A percentile compares a stretch with the other conserved stretches of the same genome.
These are phyloP conservation scores for Pseudochirops cupreus DNA, from an alignment of 2,797 vertebrate species.

Conservation along the genomic window DNA sequence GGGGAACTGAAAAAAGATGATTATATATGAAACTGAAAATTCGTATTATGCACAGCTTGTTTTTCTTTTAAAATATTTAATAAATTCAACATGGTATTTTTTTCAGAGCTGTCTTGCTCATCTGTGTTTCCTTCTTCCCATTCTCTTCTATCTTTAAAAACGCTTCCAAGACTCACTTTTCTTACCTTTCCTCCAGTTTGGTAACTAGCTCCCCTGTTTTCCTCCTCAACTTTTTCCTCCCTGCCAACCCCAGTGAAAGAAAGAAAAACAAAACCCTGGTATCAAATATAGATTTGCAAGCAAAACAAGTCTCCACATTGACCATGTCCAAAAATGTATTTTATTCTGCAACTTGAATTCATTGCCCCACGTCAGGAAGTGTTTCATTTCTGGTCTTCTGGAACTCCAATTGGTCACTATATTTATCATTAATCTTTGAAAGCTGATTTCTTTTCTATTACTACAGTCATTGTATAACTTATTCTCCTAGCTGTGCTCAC, in stretches of 20 bases:
- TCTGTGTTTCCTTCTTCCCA: neutral
- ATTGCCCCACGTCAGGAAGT: neutral
- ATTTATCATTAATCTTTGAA: neutral
- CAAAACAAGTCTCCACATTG: neutral
- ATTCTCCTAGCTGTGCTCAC: neutral
- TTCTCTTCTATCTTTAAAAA: neutral
- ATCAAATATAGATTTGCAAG: neutral
- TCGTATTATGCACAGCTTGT: neutral
- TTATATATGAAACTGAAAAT: neutral
- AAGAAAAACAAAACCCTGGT: neutral
- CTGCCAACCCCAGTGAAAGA: neutral
- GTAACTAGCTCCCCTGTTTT: neutral
- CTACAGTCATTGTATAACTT: neutral
- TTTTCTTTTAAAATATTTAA: neutral
- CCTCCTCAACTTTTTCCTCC: neutral
- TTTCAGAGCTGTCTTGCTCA: neutral
- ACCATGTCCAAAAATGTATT: neutral
- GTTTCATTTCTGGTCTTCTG: neutral
- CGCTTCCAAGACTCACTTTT: neutral
- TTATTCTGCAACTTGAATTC: neutral
- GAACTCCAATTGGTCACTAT: neutral
- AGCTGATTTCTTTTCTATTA: neutral
- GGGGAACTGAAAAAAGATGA: neutral
- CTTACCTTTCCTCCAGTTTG: neutral
- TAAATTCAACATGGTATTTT: neutral